Conservation (phyloP, 2,888 invertebrate species). For the Geotrupes spiniger region DNA sequence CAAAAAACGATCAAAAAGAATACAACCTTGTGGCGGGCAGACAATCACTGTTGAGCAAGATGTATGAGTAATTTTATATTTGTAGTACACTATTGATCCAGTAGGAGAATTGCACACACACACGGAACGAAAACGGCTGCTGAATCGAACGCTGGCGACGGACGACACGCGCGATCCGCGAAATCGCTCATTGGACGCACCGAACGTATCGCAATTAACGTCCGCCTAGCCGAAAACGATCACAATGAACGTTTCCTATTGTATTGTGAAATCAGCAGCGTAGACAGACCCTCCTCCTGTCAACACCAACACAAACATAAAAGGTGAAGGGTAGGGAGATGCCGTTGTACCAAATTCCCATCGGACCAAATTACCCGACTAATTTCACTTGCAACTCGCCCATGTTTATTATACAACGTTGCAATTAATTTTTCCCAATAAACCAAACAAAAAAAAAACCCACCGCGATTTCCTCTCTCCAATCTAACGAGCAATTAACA, state of each 20-base stretch:
- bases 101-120: constrained; percentile 37
- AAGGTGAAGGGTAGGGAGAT: constrained; percentile 15
- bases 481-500: no score
- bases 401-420: no score
- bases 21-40: constrained; percentile 29
- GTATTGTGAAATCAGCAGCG: constrained; percentile 42
- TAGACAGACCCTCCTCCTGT: constrained; percentile 34
- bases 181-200: neutral
- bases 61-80: constrained; percentile 43
- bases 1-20: constrained; percentile 7
- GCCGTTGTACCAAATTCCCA: constrained; percentile 11
- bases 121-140: constrained; percentile 33
- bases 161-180: no score
- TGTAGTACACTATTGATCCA: constrained; percentile 47
- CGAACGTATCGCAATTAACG: neutral
- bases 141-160: neutral
- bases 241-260: constrained; percentile 26
- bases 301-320: constrained; percentile 33
- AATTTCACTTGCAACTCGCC: no score
- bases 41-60: constrained; percentile 43
- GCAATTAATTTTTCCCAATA: no score
- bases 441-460: no score
- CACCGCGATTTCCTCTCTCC: no score
- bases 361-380: constrained; percentile 1
- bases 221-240: neutral